Evolutionary conservation across 2,888 invertebrate species (phyloP).

Genomic region (Alloplasta piceator): DNA sequence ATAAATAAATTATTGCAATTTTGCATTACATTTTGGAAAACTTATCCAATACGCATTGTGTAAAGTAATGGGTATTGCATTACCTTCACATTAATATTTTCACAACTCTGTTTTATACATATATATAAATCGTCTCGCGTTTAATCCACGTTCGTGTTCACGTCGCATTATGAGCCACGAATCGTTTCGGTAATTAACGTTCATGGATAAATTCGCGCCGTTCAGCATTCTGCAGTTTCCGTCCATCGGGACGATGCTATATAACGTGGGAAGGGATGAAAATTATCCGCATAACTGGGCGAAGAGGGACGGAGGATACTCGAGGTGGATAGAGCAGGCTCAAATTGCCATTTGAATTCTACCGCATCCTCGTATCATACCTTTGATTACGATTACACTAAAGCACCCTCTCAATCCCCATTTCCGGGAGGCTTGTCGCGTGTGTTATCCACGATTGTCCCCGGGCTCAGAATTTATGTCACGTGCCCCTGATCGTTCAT

Average conservation of each 20-base stretch:
- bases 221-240: constrained; percentile 19
- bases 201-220: constrained; percentile 26
- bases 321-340: constrained; percentile 37
- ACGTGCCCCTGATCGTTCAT: constrained; percentile 38
- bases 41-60: no score
- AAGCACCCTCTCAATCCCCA: constrained; percentile 51
- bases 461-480: constrained; percentile 53
- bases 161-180: background rate
- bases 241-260: constrained; percentile 50
- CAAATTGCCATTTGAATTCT: constrained; percentile 55
- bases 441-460: constrained; percentile 36
- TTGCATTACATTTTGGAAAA: no score
- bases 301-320: constrained; percentile 25
- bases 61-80: no score
- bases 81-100: no score
- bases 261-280: constrained; percentile 62
- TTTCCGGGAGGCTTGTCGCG: constrained; percentile 53
- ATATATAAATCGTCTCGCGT: background rate
- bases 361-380: constrained; percentile 55
- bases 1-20: no score
- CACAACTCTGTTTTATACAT: no score
- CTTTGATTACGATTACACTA: constrained; percentile 60
- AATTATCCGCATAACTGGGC: constrained; percentile 48
- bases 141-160: background rate
- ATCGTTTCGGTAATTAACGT: constrained; percentile 42